Evolutionary conservation across 2,113 vertebrate species (phyloP).

Genomic region (Albula goreensis): DNA sequence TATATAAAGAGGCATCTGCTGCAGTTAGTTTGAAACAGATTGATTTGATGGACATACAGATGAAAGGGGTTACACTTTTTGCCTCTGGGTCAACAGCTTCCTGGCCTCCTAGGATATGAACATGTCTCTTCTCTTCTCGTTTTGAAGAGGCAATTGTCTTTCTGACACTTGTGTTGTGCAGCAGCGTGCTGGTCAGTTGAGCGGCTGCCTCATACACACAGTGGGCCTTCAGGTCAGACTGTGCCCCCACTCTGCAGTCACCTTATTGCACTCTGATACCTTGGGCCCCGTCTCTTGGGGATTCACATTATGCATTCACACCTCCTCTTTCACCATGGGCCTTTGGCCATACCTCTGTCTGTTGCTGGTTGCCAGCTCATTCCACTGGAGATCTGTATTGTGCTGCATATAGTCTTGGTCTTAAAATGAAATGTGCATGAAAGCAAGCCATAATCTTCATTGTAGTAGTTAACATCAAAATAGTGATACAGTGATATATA

Average conservation of each 20-base stretch:
- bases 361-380: background rate
- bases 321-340: too few species aligned
- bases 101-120: background rate
- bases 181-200: background rate
- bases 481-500: too few species aligned
- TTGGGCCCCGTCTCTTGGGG: too few species aligned
- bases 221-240: too few species aligned
- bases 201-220: background rate
- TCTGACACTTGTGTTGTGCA: background rate
- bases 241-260: too few species aligned
- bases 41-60: background rate
- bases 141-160: too few species aligned
- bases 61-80: background rate
- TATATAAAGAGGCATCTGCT: background rate
- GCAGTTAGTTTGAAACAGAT: background rate
- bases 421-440: background rate
- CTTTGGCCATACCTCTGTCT: too few species aligned
- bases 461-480: too few species aligned
- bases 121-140: background rate
- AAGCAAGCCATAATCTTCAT: background rate
- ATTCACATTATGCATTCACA: too few species aligned
- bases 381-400: background rate
- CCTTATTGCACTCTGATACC: too few species aligned
- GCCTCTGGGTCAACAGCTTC: background rate
- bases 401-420: background rate